phyloP scores from a whole-genome alignment of 2,797 vertebrate species.

The Scomberomorus guttatus region DNA sequence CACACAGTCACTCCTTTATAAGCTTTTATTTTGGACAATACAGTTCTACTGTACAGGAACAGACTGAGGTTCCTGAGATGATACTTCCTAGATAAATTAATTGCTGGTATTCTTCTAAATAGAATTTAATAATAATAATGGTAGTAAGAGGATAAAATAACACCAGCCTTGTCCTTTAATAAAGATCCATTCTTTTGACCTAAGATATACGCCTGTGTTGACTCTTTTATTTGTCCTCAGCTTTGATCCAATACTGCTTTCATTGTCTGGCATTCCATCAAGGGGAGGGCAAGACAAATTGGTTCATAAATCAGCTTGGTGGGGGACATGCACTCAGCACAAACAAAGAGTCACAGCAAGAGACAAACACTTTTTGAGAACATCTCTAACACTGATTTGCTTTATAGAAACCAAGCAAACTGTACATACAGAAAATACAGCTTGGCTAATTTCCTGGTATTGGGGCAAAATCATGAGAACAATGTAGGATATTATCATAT shows the following conservation, averaged over 20 bases:
- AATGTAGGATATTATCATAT: too few species aligned
- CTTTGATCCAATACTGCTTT: constrained; percentile 47
- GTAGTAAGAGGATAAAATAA: not conserved
- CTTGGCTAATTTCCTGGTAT: too few species aligned
- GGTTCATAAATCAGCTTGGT: constrained; percentile 3
- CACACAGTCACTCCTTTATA: too few species aligned
- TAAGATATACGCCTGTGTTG: not conserved
- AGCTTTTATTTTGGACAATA: not conserved
- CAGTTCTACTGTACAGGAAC: not conserved
- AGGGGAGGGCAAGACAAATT: not conserved
- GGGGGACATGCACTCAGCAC: too few species aligned
- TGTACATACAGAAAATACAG: too few species aligned
- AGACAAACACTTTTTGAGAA: too few species aligned
- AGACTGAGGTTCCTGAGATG: not conserved
- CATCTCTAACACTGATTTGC: too few species aligned
- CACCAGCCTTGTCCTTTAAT: not conserved
- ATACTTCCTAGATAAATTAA: not conserved
- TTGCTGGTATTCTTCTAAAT: not conserved
- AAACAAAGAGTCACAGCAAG: not conserved
- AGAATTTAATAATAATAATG: not conserved
- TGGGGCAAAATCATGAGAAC: too few species aligned
- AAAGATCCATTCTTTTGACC: not conserved
- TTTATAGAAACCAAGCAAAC: too few species aligned
- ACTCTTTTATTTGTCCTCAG: not conserved
- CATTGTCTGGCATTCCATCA: constrained; percentile 22